Evolutionary conservation across 2,113 vertebrate species (phyloP), one percentile per base, ranked within the genome.

Genomic region (Eonycteris spelaea): DNA sequence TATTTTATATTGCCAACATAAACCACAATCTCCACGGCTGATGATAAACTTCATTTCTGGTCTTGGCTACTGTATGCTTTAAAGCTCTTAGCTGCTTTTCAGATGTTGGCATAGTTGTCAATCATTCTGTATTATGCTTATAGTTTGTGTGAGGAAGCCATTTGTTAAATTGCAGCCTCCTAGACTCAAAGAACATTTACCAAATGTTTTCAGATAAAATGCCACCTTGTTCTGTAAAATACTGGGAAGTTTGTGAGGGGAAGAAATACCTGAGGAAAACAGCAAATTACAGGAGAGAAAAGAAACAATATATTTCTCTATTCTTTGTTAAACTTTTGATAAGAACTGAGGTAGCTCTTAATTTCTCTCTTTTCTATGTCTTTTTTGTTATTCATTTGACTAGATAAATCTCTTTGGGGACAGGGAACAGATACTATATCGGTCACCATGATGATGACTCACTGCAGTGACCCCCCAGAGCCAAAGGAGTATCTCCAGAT

Each of bases 141-240:
- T 61, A 83, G 77, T 80, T 95, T 97, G 53, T 91, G 57, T 48
- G 74, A 91, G 65, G 68, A 97, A 96, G 73, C 61, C 95, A 89
- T 97, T 98, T 96, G 96, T 97, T 97, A 92, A 97, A 97, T 90
- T 96, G 61, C 65, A 94, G 73, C 82, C 67, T 95, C 55, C 88
- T 93, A 86, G 92, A 91, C 57, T 95, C 77, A 95, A 89, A 97
- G 91, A 98, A 95, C 95, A 96, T 91, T 98, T 97, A 83, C 82
- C 86, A 95, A 97, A 95, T 96, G 91, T 94, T 97, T 97, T 96
- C 93, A 90, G 78, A 95, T 75, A 94, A 97, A 97, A 93, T 95
- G 73, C 33, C 86, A 95, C 70, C 82, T 86, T 91, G 86, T 79
- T 95, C 92, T 87, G 75, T 93, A 51, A 97, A 96, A 96, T 86